These are phyloP conservation scores for Sisor rabdophorus DNA, from an alignment of 2,113 vertebrate species.

Conservation along the genomic window DNA sequence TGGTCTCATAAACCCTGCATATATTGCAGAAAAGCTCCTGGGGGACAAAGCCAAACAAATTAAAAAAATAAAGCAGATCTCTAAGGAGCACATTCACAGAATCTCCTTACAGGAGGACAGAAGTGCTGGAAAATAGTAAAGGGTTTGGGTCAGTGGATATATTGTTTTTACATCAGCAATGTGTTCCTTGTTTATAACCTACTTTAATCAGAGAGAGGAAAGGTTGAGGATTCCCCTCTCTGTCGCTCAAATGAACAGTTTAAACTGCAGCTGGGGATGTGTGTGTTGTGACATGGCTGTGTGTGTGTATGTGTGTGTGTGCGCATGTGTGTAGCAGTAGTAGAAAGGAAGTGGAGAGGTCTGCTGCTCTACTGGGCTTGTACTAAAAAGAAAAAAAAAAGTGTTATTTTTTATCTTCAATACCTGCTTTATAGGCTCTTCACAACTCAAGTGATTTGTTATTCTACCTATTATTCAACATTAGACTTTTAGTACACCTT, in stretches of 20 bases:
- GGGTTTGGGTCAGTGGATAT: not conserved
- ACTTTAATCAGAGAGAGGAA: not conserved
- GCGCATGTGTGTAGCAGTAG: not conserved
- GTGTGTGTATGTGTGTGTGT: not conserved
- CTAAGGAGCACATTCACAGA: constrained; percentile 16
- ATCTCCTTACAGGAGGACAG: not conserved
- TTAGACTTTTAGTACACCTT: no score
- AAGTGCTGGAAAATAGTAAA: not conserved
- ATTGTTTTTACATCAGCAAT: not conserved
- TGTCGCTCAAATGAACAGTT: not conserved
- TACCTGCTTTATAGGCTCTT: constrained; percentile 39
- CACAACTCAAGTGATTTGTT: constrained; percentile 44
- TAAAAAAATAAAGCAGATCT: constrained; percentile 39
- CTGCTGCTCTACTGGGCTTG: constrained; percentile 2
- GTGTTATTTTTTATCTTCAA: no score
- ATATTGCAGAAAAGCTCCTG: constrained; percentile 34
- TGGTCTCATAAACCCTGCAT: constrained; percentile 42
- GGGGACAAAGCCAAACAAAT: constrained; percentile 36
- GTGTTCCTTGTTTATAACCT: not conserved
- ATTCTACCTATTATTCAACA: no score
- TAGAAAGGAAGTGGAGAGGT: not conserved
- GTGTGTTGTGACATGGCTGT: not conserved
- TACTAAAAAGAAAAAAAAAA: no score
- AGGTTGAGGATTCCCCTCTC: not conserved
- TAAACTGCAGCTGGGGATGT: not conserved